Conservation (phyloP, 2,113 vertebrate species). For the Nipponia nippon region DNA sequence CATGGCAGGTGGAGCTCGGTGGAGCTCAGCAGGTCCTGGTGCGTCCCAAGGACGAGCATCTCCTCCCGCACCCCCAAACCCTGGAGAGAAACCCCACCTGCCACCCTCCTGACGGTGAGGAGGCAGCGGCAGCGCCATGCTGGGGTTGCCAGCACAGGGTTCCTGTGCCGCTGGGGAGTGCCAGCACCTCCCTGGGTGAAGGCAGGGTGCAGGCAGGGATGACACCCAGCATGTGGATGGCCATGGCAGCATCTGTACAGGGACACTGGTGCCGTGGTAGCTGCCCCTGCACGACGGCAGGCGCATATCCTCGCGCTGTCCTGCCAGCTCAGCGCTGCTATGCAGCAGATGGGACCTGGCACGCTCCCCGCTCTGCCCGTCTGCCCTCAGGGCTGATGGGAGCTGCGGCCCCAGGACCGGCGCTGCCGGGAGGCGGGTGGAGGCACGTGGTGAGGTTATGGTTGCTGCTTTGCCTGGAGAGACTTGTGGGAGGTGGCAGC, state of each 20-base stretch:
- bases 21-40: background rate
- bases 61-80: background rate
- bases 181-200: background rate
- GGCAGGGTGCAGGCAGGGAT: background rate
- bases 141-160: background rate
- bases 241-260: background rate
- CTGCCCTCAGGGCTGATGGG: background rate
- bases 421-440: background rate
- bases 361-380: background rate
- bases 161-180: rapidly evolving
- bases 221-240: rapidly evolving
- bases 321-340: rapidly evolving
- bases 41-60: rapidly evolving
- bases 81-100: background rate
- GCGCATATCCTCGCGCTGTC: rapidly evolving
- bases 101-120: background rate
- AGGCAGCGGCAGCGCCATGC: background rate
- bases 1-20: background rate
- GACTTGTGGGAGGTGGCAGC: conserved; percentile 45
- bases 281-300: background rate
- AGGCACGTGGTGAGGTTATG: background rate
- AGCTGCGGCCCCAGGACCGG: background rate
- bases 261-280: background rate
- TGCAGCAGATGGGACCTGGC: background rate
- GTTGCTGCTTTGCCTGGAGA: conserved; percentile 23